Base-by-base conservation (phyloP, 2,888 invertebrate genomes). In the Melanotus villosus region DNA sequence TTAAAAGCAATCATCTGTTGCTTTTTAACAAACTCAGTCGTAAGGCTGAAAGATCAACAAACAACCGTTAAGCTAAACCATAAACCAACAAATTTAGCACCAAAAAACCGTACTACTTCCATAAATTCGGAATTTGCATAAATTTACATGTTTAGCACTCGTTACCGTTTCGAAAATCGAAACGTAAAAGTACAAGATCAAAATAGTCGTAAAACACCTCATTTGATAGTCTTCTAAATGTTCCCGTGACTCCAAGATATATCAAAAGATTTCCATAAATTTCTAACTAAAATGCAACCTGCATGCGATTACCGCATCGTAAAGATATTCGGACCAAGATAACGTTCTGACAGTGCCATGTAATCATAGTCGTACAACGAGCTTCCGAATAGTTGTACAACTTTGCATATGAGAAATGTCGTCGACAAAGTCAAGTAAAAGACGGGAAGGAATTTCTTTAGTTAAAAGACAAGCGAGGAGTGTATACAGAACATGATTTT, bases 321-420 rank as follows among this genome's bases (percentile, higher is more conserved):
- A 47, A 47, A 47, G 47, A 47, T 47, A 47, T 47, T 47, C 47
- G 23, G 47, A 19, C 5, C 6, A 10, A 47, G 47, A 47, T 47
- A 47, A 47, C 47, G 12, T 16, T 45, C 21, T 21, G 21, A 45
- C 45, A 45, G 6, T 45, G 23, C 12, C 23, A 47, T 47, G 47
- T 47, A 47, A 47, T 47, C 47, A 47, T 12, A 9, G 47, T 23
- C 21, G 47, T 47, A 47, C 23, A 23, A 23, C 47, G 12, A 47
- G 47, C 47, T 47, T 47, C 47, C 47, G 47, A 47, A 47, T 47
- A 47, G 47, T 47, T 47, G 12, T 12, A 47, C 21, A 47, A 47
- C 10, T 47, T 47, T 26, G n/a, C n/a, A 26, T 23, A 47, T 47
- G 47, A 47, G 47, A 23, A 12, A n/a, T n/a, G 12, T 38, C 36